Percentiles rank a stretch among this genome's conserved stretches.
phyloP scores from a whole-genome alignment of 2,888 invertebrate species.

The Xanthia togata region DNA sequence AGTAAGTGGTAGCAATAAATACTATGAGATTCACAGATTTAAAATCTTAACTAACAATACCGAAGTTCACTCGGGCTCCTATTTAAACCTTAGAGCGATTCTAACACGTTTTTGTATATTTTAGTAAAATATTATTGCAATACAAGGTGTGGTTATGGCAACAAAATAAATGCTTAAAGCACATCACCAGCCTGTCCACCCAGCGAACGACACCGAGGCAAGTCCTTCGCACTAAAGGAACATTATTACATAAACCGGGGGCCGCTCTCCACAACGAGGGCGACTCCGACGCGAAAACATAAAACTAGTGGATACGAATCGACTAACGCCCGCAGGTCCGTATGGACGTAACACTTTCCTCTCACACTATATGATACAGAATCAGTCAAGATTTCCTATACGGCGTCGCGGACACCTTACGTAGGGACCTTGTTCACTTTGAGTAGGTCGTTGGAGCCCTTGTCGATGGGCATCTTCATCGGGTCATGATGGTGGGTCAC shows the following conservation, averaged over 20 bases:
- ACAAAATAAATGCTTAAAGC: conserved; percentile 91
- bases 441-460: conserved; percentile 93
- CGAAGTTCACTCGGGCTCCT: conserved; percentile 86
- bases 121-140: conserved; percentile 91
- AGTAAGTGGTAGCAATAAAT: conserved; percentile 90
- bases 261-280: conserved; percentile 83
- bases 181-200: conserved; percentile 89
- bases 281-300: conserved; percentile 85
- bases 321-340: conserved; percentile 86
- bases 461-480: conserved; percentile 94
- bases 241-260: conserved; percentile 85
- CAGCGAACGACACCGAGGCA: conserved; percentile 86
- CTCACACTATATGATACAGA: conserved; percentile 90
- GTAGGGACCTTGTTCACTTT: conserved; percentile 95
- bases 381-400: conserved; percentile 88
- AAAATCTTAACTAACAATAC: conserved; percentile 90
- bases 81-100: conserved; percentile 87
- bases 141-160: conserved; percentile 90
- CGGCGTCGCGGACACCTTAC: conserved; percentile 89
- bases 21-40: conserved; percentile 91
- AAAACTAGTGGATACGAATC: conserved; percentile 90
- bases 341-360: conserved; percentile 88
- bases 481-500: conserved; percentile 94
- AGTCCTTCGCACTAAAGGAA: conserved; percentile 89
- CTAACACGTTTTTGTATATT: conserved; percentile 88